Conservation (phyloP, 2,888 invertebrate genomes). For the Pyrochroa serraticornis region DNA sequence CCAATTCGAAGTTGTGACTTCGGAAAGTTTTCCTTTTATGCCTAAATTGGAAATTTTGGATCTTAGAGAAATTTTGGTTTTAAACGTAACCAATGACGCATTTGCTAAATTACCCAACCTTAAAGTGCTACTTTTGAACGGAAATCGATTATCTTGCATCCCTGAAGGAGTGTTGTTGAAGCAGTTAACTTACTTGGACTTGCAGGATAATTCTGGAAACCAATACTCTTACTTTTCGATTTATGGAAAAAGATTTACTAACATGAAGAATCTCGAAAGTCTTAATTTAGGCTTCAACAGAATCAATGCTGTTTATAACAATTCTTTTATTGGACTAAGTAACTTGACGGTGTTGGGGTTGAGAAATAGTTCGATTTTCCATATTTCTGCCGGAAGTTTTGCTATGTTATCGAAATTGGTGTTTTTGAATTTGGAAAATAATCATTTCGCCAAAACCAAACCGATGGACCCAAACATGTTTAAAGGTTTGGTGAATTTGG, state of each 20-base stretch:
- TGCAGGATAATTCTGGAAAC: conserved; percentile 61
- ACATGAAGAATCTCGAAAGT: conserved; percentile 59
- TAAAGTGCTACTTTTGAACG: conserved; percentile 60
- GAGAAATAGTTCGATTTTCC: conserved; percentile 62
- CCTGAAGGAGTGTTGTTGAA: conserved; percentile 60
- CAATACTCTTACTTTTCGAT: conserved; percentile 61
- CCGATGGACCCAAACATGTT: conserved; percentile 54
- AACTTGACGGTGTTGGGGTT: conserved; percentile 61
- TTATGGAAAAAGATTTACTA: conserved; percentile 59
- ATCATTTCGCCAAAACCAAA: conserved; percentile 55
- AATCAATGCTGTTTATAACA: conserved; percentile 60
- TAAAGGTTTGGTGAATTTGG: conserved; percentile 60
- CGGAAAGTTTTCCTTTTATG: conserved; percentile 64
- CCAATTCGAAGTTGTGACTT: conserved; percentile 63
- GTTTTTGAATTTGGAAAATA: conserved; percentile 63
- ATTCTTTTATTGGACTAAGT: conserved; percentile 61
- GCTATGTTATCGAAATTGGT: conserved; percentile 56
- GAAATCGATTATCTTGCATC: conserved; percentile 63
- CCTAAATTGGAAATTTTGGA: conserved; percentile 63
- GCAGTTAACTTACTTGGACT: conserved; percentile 60
- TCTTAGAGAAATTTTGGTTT: conserved; percentile 61
- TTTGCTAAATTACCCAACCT: conserved; percentile 63
- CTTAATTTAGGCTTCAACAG: conserved; percentile 64
- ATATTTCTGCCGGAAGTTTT: conserved; percentile 61
- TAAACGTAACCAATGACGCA: conserved; percentile 59